Conservation (phyloP, 2,888 invertebrate genomes). For the Acrobasis suavella region DNA sequence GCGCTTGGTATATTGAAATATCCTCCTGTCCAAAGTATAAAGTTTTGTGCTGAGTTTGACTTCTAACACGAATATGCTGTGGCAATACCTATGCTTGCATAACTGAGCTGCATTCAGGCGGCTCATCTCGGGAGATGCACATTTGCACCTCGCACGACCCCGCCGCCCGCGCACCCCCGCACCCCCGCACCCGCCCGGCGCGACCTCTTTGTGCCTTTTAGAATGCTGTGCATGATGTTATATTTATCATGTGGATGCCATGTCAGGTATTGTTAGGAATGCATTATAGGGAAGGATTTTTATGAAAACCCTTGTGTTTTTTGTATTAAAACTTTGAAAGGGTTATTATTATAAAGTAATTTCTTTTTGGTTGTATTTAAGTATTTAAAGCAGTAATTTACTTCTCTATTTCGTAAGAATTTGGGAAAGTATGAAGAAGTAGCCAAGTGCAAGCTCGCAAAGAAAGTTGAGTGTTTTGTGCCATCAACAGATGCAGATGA, state of each 20-base stretch:
- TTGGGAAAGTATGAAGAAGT: no score
- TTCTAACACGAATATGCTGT: not conserved
- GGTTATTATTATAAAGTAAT: no score
- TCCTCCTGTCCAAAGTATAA: not conserved
- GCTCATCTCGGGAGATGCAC: slow-evolving; percentile 61
- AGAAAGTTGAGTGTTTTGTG: no score
- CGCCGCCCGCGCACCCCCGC: not conserved
- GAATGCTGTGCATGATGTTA: slow-evolving; percentile 39
- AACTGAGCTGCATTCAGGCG: slow-evolving; percentile 46
- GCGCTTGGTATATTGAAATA: no score
- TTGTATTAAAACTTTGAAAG: no score
- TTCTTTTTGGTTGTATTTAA: no score
- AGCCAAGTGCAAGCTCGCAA: no score
- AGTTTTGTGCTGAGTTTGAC: not conserved
- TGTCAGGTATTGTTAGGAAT: slow-evolving; percentile 16
- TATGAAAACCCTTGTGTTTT: not conserved
- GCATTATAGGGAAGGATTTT: slow-evolving; percentile 7
- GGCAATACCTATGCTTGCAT: slow-evolving; percentile 33
- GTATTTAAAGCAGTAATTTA: no score
- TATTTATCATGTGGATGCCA: slow-evolving; percentile 19
- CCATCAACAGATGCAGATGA: no score
- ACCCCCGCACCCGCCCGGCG: slow-evolving; percentile 31
- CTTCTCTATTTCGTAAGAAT: no score
- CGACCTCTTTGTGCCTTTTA: slow-evolving; percentile 53
- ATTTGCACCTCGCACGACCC: slow-evolving; percentile 44